Percentiles rank a stretch among this genome's conserved stretches.
Conservation (phyloP, 2,888 invertebrate genomes). For the Sinhomidia bicolor region DNA sequence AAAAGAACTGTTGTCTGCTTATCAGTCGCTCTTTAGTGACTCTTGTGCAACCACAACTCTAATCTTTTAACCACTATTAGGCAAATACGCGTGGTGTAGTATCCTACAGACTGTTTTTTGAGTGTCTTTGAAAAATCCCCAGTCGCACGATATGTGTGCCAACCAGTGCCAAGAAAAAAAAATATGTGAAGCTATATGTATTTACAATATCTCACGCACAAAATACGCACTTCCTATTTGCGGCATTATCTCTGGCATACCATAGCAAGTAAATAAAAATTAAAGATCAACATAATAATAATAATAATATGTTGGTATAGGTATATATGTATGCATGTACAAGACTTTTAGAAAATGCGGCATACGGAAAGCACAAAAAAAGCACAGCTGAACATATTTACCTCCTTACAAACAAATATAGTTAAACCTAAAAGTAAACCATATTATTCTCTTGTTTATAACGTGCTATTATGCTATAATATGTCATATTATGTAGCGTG, state of each 20-base stretch:
- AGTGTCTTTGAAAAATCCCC: too few relatives aligned
- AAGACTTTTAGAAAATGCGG: slow-evolving; percentile 12
- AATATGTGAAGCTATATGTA: neutral
- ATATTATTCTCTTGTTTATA: too few relatives aligned
- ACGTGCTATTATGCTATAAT: neutral
- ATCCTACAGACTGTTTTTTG: too few relatives aligned
- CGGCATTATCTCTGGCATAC: slow-evolving; percentile 43
- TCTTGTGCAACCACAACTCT: neutral
- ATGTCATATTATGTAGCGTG: neutral
- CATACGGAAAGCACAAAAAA: neutral
- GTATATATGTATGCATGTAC: neutral
- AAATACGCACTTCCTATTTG: slow-evolving; percentile 51
- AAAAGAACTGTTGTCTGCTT: neutral
- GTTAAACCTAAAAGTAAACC: neutral
- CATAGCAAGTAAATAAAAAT: slow-evolving; percentile 62
- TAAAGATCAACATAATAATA: slow-evolving; percentile 4
- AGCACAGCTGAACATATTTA: neutral
- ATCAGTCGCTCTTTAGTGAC: neutral
- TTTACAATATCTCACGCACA: neutral
- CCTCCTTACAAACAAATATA: neutral
- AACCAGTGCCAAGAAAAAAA: slow-evolving; percentile 63
- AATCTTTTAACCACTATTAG: neutral
- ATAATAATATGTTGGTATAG: neutral
- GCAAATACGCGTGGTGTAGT: too few relatives aligned
- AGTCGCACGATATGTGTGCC: neutral